Evolutionary conservation across 2,797 vertebrate species (phyloP).

Genomic region (Tokudaia tokunoshimensis): DNA sequence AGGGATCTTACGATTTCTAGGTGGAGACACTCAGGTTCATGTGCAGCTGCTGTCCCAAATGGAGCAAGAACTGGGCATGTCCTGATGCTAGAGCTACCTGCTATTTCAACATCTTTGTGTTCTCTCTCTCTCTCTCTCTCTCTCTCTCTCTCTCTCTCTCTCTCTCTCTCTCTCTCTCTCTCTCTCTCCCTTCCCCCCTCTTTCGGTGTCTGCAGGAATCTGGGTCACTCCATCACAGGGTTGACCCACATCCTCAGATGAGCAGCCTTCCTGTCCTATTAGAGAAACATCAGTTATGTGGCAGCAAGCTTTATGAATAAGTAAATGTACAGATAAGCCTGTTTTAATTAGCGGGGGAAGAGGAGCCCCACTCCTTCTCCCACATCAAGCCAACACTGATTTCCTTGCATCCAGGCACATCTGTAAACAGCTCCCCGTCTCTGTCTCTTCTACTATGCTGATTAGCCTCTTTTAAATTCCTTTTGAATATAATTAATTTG

Average conservation of each 20-base stretch:
- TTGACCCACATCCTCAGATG: constrained; percentile 82
- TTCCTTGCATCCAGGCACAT: constrained; percentile 3
- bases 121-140: neutral
- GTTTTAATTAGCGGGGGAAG: constrained; percentile 77
- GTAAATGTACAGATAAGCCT: constrained; percentile 77
- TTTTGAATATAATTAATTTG: constrained; percentile 73
- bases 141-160: neutral
- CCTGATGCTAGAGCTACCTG: neutral
- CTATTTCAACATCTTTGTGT: neutral
- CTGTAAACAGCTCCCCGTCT: constrained; percentile 17
- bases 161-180: constrained; percentile 1
- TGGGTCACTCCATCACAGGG: constrained; percentile 80
- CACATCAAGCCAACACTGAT: constrained; percentile 52
- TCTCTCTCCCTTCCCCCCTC: neutral
- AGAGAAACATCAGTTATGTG: constrained; percentile 67
- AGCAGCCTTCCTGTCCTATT: constrained; percentile 65
- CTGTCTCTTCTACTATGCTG: constrained; percentile 9
- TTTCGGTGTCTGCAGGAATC: constrained; percentile 73
- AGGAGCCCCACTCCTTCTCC: neutral
- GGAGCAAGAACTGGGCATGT: accelerated
- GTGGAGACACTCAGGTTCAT: neutral
- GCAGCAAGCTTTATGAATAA: constrained; percentile 79
- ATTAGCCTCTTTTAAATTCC: constrained; percentile 75
- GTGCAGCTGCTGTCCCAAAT: neutral
- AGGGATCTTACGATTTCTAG: constrained; percentile 19